Base-by-base conservation (phyloP, 2,888 invertebrate species). In the Cryptocephalus moraei region DNA sequence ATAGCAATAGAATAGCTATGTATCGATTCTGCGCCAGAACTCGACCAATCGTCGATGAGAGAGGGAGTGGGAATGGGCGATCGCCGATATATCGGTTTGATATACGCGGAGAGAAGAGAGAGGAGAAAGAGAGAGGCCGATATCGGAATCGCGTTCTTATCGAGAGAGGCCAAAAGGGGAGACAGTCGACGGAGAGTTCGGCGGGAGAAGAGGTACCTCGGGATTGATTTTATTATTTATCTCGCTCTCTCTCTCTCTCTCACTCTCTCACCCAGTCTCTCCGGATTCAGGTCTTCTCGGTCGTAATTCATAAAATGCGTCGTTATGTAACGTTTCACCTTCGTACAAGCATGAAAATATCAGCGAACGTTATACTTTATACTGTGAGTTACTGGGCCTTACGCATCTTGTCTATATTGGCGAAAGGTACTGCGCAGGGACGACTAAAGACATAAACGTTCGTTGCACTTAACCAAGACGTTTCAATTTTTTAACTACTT, bases 1-100 rank as follows among this genome's bases (percentile, higher is more conserved):
- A 71, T 71, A 70, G 71, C 70, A 70, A 70, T 70, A 67, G 65
- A 68, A 68, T 68, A 63, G 65, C 68, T 65, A 70, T 68, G 75
- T 75, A 75, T 77, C 77, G 77, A 77, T 77, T 76, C 72, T 76
- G 77, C 77, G 77, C 76, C 54, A 57, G 67, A 61, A 62, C 42
- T 33, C 71, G 75, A 74, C 78, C 79, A 76, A 80, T 80, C 76
- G 58, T 34, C 46, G 47, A 44, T 46, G 39, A 12, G 44, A 42
- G 39, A 34, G 39, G 49, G 51, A 53, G 56, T 52, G 54, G 56
- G 54, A 50, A 51, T 46, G 46, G 48, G 56, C 60, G 62, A 63
- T 62, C 61, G 62, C 61, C 60, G 58, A 61, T 64, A 22, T 22
- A 65, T 66, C 65, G 65, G 64, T 61, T 64, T 57, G 56, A 14